Conservation (phyloP, 1,140 invertebrate species). For the Nomia melanderi region DNA sequence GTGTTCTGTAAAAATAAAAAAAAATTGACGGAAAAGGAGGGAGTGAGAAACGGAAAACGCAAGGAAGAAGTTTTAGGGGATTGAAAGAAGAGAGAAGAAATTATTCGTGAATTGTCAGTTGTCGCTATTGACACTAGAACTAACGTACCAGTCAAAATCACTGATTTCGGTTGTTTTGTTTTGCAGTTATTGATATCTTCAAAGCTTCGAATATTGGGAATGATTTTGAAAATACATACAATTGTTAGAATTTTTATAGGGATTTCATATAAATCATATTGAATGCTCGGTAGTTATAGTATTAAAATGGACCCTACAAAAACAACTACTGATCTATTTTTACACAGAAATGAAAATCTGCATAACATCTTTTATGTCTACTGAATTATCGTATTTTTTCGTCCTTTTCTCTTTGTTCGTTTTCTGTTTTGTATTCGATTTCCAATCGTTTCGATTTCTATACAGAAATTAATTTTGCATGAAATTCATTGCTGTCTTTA, state of each 20-base stretch:
- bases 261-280: too few species aligned
- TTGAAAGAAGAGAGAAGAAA: background rate
- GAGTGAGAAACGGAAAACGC: background rate
- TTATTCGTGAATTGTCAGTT: constrained; percentile 27
- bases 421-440: too few species aligned
- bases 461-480: background rate
- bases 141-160: too few species aligned
- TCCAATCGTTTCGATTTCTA: too few species aligned
- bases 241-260: too few species aligned
- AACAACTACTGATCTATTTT: background rate
- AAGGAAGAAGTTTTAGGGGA: background rate
- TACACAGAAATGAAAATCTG: too few species aligned
- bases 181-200: too few species aligned
- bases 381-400: background rate
- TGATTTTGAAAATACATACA: too few species aligned
- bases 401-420: background rate
- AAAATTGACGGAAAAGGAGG: constrained; percentile 1
- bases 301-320: constrained; percentile 21
- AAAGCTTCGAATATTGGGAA: too few species aligned
- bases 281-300: too few species aligned
- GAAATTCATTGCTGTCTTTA: background rate
- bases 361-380: background rate
- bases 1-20: constrained; percentile 4
- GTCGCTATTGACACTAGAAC: constrained; percentile 21
- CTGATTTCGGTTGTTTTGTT: too few species aligned